phyloP scores from a whole-genome alignment of 2,113 vertebrate genomes.

The Cyanistes caeruleus region DNA sequence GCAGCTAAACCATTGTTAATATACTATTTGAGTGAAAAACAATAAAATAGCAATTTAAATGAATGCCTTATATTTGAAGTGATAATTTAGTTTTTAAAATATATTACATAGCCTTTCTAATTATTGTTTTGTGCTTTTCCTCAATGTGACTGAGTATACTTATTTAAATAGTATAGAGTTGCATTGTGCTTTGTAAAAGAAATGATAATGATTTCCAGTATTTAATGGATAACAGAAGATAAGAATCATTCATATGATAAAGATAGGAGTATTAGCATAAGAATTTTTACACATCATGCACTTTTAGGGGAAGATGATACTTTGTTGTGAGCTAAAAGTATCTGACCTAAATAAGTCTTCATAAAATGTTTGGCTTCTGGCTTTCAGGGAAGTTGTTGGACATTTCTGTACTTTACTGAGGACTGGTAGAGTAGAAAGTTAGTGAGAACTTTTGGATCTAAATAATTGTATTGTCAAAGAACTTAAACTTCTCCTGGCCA shows the following conservation, averaged over 20 bases:
- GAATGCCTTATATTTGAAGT: not conserved
- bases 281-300: not conserved
- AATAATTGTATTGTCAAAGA: not conserved
- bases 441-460: not conserved
- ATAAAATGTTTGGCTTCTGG: not conserved
- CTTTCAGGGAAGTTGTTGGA: not conserved
- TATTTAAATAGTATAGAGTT: not conserved
- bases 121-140: not conserved
- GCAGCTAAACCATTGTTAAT: not conserved
- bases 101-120: not conserved
- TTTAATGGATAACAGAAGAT: not conserved
- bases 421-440: not conserved
- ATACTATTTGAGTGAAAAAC: not conserved
- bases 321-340: not conserved
- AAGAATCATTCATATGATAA: not conserved
- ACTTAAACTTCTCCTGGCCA: not conserved
- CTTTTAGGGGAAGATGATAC: not conserved
- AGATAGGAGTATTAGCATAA: not conserved
- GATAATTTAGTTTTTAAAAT: not conserved
- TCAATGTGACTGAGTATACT: fast-evolving
- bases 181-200: not conserved
- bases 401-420: not conserved
- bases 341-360: not conserved
- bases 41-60: not conserved
- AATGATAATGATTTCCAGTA: not conserved